These are phyloP conservation scores for Myiotriccus ornatus DNA, from an alignment of 2,797 vertebrate species.

Conservation along the genomic window DNA sequence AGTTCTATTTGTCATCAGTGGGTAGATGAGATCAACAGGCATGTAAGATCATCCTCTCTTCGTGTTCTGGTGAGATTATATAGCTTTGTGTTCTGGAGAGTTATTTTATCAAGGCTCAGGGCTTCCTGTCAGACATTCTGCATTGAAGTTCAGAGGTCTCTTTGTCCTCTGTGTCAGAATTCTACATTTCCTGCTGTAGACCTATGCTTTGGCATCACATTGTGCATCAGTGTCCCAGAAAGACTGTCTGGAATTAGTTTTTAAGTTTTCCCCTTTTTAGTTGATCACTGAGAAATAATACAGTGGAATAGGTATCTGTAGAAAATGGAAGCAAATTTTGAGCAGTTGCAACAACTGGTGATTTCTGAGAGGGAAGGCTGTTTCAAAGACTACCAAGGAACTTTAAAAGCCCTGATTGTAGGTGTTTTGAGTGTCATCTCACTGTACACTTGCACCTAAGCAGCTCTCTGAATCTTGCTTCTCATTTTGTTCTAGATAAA, in stretches of 20 bases:
- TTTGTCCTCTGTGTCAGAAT: neutral
- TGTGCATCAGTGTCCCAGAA: neutral
- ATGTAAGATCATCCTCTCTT: constrained; percentile 90
- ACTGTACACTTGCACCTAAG: neutral
- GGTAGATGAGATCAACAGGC: constrained; percentile 97
- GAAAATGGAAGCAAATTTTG: neutral
- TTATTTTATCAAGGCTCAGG: neutral
- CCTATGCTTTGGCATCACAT: neutral
- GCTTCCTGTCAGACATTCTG: neutral
- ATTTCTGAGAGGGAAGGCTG: neutral
- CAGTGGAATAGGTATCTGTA: neutral
- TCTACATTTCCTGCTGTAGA: neutral
- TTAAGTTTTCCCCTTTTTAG: neutral
- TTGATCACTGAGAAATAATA: neutral
- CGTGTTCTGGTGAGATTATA: constrained; percentile 87
- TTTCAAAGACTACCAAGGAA: neutral
- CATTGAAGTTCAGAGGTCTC: neutral
- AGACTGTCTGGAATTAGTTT: neutral
- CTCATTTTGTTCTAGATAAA: neutral
- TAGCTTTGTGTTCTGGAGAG: neutral
- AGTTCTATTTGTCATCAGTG: constrained; percentile 99
- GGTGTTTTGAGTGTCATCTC: neutral
- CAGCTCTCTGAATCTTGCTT: neutral
- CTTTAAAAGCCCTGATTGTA: neutral
- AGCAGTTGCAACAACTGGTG: neutral